phyloP scores from a whole-genome alignment of 2,113 vertebrate genomes.

The Cisticola juncidis region DNA sequence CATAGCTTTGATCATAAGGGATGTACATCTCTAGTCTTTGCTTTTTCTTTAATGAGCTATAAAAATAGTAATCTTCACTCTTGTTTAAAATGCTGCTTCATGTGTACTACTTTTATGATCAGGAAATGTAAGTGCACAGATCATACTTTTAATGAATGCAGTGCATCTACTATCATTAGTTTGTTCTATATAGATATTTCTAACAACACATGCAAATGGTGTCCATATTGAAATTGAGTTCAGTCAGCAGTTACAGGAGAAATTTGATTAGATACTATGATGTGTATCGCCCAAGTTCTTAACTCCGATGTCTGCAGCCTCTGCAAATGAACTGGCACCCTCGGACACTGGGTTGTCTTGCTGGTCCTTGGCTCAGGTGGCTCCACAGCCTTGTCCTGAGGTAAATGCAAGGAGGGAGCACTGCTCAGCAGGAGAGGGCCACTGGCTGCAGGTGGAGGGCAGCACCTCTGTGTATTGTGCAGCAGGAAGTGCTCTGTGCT shows the following conservation, averaged over 20 bases:
- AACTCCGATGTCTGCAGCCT: background rate
- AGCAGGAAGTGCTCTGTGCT: background rate
- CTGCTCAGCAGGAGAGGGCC: background rate
- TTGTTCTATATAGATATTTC: background rate
- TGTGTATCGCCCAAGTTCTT: background rate
- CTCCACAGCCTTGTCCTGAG: background rate
- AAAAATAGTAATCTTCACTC: background rate
- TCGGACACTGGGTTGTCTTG: background rate
- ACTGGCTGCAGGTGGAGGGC: background rate
- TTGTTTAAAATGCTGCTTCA: background rate
- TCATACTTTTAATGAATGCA: background rate
- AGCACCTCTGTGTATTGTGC: fast-evolving
- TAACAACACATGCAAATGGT: background rate
- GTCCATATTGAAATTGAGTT: background rate
- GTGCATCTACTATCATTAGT: background rate
- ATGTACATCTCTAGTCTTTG: background rate
- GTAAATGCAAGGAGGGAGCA: too few relatives aligned
- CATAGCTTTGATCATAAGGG: background rate
- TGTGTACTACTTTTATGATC: background rate
- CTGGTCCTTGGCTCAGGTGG: background rate
- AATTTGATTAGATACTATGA: background rate
- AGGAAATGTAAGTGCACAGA: background rate
- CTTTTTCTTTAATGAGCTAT: background rate
- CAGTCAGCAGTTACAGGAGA: background rate
- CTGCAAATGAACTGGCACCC: background rate